A percentile compares a stretch with the other conserved stretches of the same genome.
phyloP scores from a whole-genome alignment of 2,113 vertebrate genomes.

The Entomyzon cyanotis region DNA sequence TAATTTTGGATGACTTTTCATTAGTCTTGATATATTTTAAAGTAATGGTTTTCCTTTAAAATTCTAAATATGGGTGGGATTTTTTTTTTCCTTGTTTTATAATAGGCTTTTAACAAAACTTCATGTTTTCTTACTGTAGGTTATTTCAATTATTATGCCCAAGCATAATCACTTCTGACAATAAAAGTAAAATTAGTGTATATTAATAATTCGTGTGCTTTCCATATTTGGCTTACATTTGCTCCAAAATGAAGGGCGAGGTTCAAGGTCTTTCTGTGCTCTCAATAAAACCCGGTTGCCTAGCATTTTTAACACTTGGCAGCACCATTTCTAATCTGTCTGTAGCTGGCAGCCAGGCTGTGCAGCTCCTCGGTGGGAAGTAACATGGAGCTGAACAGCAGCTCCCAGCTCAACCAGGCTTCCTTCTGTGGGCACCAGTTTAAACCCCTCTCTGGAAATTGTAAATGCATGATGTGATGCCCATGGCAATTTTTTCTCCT shows the following conservation, averaged over 20 bases:
- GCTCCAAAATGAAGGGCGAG: neutral
- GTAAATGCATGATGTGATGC: neutral
- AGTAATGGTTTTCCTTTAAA: neutral
- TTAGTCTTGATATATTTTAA: neutral
- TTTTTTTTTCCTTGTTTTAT: neutral
- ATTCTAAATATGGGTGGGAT: neutral
- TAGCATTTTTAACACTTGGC: conserved; percentile 61
- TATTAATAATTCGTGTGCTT: neutral
- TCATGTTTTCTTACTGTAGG: neutral
- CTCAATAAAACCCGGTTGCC: conserved; percentile 9
- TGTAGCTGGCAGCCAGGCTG: conserved; percentile 30
- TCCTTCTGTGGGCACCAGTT: neutral
- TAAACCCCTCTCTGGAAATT: neutral
- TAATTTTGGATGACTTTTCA: conserved; percentile 6
- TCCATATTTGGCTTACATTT: neutral
- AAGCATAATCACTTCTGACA: neutral
- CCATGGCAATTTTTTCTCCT: neutral
- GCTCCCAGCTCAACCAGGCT: conserved; percentile 5
- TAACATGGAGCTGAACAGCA: neutral
- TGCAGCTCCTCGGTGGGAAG: neutral
- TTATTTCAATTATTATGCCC: neutral
- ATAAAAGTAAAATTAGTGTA: neutral
- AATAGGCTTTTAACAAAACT: neutral
- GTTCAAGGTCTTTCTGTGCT: conserved; percentile 14
- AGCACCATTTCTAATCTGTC: conserved; percentile 24